Percentiles rank a stretch among this genome's conserved stretches.
These are phyloP conservation scores for Stichodactyla mertensii DNA, from an alignment of 64 coral and sea anemone genomes.

Conservation along the genomic window DNA sequence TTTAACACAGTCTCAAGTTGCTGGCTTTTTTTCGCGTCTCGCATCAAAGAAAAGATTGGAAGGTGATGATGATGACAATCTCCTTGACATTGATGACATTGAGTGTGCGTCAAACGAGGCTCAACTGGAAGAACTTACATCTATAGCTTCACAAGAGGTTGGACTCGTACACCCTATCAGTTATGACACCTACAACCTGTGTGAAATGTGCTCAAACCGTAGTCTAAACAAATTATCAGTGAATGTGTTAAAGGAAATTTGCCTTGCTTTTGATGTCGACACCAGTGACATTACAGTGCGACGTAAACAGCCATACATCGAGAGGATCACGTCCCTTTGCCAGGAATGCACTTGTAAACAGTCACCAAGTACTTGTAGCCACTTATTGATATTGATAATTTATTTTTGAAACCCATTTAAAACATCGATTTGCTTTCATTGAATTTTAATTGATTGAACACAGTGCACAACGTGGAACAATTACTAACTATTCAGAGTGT, in stretches of 20 bases:
- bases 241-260: slow-evolving; percentile 16
- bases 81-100: slow-evolving; percentile 3
- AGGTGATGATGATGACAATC: background rate
- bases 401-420: too few relatives aligned
- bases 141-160: slow-evolving; percentile 4
- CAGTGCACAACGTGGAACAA: too few relatives aligned
- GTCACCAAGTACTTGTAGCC: background rate
- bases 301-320: slow-evolving; percentile 13
- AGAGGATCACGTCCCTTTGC: background rate
- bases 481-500: too few relatives aligned
- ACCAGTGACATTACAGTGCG: slow-evolving; percentile 10
- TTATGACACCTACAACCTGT: slow-evolving; percentile 30
- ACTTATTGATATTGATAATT: too few relatives aligned
- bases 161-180: slow-evolving; percentile 14
- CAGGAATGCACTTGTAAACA: background rate
- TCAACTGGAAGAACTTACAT: slow-evolving; percentile 19
- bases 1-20: slow-evolving; percentile 27
- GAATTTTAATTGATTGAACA: too few relatives aligned
- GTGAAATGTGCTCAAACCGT: slow-evolving; percentile 29
- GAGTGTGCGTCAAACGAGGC: slow-evolving; percentile 6
- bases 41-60: slow-evolving; percentile 34
- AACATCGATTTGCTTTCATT: too few relatives aligned
- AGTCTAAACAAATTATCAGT: slow-evolving; percentile 22
- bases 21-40: slow-evolving; percentile 23
- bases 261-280: slow-evolving; percentile 1